Evolutionary conservation across 2,888 invertebrate genomes (phyloP), one percentile per base, ranked within the genome.

Genomic region (Aphidoletes aphidimyza): DNA sequence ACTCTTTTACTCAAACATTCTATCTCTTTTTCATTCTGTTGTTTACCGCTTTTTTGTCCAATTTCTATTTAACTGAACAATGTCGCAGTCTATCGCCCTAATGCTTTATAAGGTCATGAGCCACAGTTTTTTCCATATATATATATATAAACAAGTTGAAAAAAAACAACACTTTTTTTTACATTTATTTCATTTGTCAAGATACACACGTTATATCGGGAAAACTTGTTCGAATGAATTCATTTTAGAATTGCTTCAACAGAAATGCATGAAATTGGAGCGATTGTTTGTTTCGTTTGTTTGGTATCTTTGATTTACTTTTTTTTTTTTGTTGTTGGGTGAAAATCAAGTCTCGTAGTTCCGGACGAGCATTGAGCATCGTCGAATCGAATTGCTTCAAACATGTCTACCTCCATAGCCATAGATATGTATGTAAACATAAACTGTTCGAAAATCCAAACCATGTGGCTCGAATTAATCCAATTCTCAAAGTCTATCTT

Each of bases 181-280:
- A 22, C 54, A 54, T 47, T 22, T 14, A 54, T 54, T n/a, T n/a
- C n/a, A n/a, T n/a, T n/a, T n/a, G n/a, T n/a, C n/a, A 47, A 47
- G 8, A 17, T 17, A 19, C 2, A 54, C n/a, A n/a, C n/a, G n/a
- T n/a, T n/a, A n/a, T n/a, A n/a, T n/a, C n/a, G n/a, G 22, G 22
- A 54, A 54, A 54, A 54, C 54, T 54, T 54, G 54, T 54, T 54
- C n/a, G 54, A 54, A n/a, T n/a, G 54, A 54, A 54, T 54, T 22
- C 54, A 54, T 54, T 54, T 22, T 0, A 54, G 54, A 54, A 54
- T 11, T 22, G n/a, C 22, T 54, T 54, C 54, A 54, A 5, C n/a
- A 22, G 22, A 47, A 54, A 54, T 54, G 54, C 54, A 54, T 54
- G 54, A 54, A 54, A 54, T 54, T 54, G 54, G 54, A 54, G 54